Percentiles rank a stretch among this genome's conserved stretches.
phyloP scores from a whole-genome alignment of 2,888 invertebrate species.

The Drepana falcataria region DNA sequence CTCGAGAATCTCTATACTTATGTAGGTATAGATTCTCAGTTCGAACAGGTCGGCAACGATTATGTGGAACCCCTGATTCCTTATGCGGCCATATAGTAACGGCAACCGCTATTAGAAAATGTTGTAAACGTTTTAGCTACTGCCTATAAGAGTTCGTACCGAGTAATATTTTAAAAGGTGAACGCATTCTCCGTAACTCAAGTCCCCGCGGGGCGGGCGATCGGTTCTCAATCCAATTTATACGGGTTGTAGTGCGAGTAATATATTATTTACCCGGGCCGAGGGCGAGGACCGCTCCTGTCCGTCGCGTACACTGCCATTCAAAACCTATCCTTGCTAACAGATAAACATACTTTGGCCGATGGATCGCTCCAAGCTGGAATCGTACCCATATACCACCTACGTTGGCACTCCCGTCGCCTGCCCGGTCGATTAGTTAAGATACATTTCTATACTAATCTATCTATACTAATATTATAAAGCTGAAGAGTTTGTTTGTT shows the following conservation, averaged over 20 bases:
- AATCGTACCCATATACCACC: not conserved
- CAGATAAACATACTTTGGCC: not conserved
- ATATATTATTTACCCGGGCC: conserved; percentile 28
- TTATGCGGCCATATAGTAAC: too few relatives aligned
- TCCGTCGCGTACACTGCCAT: conserved; percentile 23
- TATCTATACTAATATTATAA: too few relatives aligned
- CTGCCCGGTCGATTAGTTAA: too few relatives aligned
- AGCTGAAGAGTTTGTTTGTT: conserved; percentile 4
- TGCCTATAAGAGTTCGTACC: not conserved
- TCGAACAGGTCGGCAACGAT: too few relatives aligned
- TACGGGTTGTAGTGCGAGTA: conserved; percentile 10
- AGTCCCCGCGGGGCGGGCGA: conserved; percentile 20
- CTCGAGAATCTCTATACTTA: too few relatives aligned
- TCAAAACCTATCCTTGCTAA: conserved; percentile 7
- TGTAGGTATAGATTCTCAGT: too few relatives aligned
- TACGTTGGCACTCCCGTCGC: not conserved
- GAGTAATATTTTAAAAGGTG: conserved; percentile 26
- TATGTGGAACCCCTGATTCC: too few relatives aligned
- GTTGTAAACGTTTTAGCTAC: too few relatives aligned
- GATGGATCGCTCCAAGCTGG: not conserved
- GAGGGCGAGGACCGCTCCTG: conserved; percentile 4
- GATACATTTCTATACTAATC: not conserved
- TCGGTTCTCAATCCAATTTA: conserved; percentile 30
- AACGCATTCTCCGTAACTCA: conserved; percentile 29
- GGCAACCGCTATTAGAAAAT: too few relatives aligned